Evolutionary conservation across 92 coral and sea anemone species (phyloP).

Genomic region (Siderastrea radians): DNA sequence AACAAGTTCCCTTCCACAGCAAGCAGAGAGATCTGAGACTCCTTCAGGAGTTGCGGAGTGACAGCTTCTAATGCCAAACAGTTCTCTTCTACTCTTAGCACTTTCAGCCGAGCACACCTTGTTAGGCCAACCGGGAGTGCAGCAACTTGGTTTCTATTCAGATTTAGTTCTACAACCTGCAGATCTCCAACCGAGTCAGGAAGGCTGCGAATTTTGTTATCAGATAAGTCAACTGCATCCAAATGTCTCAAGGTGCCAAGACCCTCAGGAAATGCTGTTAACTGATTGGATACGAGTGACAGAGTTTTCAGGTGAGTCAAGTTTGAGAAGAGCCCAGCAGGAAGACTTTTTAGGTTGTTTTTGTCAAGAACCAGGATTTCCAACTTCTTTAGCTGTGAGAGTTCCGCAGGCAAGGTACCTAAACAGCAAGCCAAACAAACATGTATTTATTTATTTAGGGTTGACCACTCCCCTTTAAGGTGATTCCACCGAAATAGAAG

Average conservation of each 20-base stretch:
- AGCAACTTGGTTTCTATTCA: slow-evolving; percentile 85
- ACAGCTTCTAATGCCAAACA: slow-evolving; percentile 82
- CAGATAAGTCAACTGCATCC: slow-evolving; percentile 88
- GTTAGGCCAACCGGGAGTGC: slow-evolving; percentile 73
- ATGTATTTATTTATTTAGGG: too few relatives aligned
- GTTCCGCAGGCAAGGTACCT: slow-evolving; percentile 83
- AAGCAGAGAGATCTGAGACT: slow-evolving; percentile 86
- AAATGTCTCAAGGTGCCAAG: slow-evolving; percentile 81
- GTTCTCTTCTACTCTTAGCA: slow-evolving; percentile 90
- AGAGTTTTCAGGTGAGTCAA: slow-evolving; percentile 80
- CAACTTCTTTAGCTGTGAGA: slow-evolving; percentile 80
- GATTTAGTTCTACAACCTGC: slow-evolving; percentile 91
- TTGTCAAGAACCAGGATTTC: slow-evolving; percentile 83
- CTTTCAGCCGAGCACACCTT: slow-evolving; percentile 88
- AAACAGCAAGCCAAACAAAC: neutral
- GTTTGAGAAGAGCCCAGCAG: slow-evolving; percentile 76
- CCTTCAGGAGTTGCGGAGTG: slow-evolving; percentile 73
- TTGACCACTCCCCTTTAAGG: too few relatives aligned
- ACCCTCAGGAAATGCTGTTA: slow-evolving; percentile 87
- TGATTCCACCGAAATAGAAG: too few relatives aligned
- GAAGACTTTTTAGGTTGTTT: slow-evolving; percentile 69
- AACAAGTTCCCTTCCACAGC: slow-evolving; percentile 94
- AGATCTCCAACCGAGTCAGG: slow-evolving; percentile 85
- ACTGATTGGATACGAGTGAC: slow-evolving; percentile 80
- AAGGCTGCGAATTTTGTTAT: slow-evolving; percentile 78